Conservation (phyloP, 2,888 invertebrate genomes). For the Dolichopus griseipennis region DNA sequence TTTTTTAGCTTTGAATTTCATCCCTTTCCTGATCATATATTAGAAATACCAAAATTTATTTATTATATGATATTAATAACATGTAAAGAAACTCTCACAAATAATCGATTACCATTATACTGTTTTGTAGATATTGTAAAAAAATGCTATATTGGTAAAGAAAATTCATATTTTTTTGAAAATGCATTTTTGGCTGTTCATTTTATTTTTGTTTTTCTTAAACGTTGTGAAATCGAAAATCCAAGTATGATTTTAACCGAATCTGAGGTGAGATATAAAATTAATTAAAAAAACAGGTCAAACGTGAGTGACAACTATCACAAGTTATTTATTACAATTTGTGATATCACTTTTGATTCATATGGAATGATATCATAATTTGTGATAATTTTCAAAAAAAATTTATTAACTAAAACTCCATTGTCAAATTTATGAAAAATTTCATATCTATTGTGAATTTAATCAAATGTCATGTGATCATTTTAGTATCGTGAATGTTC, state of each 20-base stretch:
- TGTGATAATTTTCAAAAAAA: too few relatives aligned
- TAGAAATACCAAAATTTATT: slow-evolving; percentile 48
- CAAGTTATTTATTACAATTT: too few relatives aligned
- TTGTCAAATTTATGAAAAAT: too few relatives aligned
- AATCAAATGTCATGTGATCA: too few relatives aligned
- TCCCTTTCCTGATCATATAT: slow-evolving; percentile 45
- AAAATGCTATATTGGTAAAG: neutral
- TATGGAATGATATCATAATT: too few relatives aligned
- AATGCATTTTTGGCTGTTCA: neutral
- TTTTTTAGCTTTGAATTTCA: slow-evolving; percentile 49
- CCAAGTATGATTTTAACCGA: neutral
- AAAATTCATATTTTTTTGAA: neutral
- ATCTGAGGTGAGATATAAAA: neutral
- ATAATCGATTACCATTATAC: slow-evolving; percentile 42
- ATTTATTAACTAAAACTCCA: too few relatives aligned
- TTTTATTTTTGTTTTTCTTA: neutral
- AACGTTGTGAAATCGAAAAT: neutral
- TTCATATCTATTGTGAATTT: too few relatives aligned
- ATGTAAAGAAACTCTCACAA: slow-evolving; percentile 29
- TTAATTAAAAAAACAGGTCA: too few relatives aligned
- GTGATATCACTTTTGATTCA: too few relatives aligned
- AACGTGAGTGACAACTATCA: too few relatives aligned
- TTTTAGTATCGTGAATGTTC: too few relatives aligned
- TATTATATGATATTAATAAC: slow-evolving; percentile 45
- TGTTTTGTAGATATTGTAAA: slow-evolving; percentile 26